Conservation (phyloP, 2,113 vertebrate genomes). For the Brienomyrus longianalis region DNA sequence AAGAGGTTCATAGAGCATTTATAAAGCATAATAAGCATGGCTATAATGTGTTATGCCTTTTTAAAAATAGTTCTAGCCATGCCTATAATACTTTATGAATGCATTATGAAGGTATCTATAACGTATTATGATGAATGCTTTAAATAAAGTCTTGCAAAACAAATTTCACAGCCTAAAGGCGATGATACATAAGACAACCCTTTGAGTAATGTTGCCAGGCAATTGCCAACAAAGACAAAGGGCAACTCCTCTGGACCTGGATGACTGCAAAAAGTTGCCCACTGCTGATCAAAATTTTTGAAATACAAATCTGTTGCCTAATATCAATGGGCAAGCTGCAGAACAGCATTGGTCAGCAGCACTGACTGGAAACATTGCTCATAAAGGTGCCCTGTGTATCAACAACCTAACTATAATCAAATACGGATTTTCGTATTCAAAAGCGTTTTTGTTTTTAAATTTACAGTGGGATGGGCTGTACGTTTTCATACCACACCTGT, state of each 20-base stretch:
- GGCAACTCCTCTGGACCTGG: not conserved
- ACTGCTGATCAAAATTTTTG: not conserved
- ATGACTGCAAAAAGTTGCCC: not conserved
- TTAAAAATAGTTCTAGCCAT: too few relatives aligned
- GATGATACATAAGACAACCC: too few relatives aligned
- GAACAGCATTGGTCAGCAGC: not conserved
- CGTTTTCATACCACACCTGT: not conserved
- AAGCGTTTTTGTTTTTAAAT: not conserved
- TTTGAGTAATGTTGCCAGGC: slow-evolving; percentile 4
- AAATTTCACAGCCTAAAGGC: not conserved
- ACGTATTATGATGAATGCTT: too few relatives aligned
- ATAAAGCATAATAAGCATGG: too few relatives aligned
- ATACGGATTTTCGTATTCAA: slow-evolving; percentile 17
- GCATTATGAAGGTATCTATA: too few relatives aligned
- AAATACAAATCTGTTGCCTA: not conserved
- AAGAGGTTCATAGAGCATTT: too few relatives aligned
- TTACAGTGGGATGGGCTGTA: not conserved
- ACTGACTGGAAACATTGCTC: not conserved
- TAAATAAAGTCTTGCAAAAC: too few relatives aligned
- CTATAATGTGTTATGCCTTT: too few relatives aligned
- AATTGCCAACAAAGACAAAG: slow-evolving; percentile 1
- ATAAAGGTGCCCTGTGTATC: not conserved
- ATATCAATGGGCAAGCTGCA: not conserved
- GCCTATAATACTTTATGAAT: too few relatives aligned
- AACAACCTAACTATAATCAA: not conserved